Base-by-base conservation (phyloP, 2,113 vertebrate species). In the Halichoeres trimaculatus region DNA sequence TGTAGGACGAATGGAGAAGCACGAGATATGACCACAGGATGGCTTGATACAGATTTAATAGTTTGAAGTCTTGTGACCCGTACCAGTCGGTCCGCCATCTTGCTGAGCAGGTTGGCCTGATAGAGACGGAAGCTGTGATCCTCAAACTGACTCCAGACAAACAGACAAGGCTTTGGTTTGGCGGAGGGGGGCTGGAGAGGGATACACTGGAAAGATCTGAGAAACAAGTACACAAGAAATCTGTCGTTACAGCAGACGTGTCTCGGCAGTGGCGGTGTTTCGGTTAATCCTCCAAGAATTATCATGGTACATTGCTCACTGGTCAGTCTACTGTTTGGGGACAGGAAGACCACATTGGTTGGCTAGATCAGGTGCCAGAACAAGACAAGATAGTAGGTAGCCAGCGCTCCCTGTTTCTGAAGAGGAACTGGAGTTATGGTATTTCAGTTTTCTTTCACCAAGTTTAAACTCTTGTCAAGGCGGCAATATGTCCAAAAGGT, bases 41-140 rank as follows among this genome's bases (percentile, higher is more conserved):
- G n/a, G 20, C 0, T 8, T 22, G 2, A 54, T 2, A 34, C 16
- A 41, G 10, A 22, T 35, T 1, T 48, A 13, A 11, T 30, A 0
- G 58, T 48, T 62, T 8, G 13, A 22, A 30, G 2, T 50, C 50
- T 12, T 11, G 20, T 4, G 69, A 20, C 22, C 23, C 38, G 88
- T 90, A 96, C 97, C 95, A 98, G 94, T 55, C 97, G 92, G 83
- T 98, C 95, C 0, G 95, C 96, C 89, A 97, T 95, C 90, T 96
- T 98, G 85, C 69, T 86, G 70, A 98, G 92, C 89, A 95, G 93
- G 92, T 98, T 98, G 65, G 93, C 93, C 88, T 94, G 94, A 83
- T 90, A 91, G 38, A 98, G 91, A 45, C 96, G 94, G 93, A 96
- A 97, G 6, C 91, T 89, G 74, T 99, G 95, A 83, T 99, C 95